Conservation (phyloP, 2,888 invertebrate genomes). For the Phania funesta region DNA sequence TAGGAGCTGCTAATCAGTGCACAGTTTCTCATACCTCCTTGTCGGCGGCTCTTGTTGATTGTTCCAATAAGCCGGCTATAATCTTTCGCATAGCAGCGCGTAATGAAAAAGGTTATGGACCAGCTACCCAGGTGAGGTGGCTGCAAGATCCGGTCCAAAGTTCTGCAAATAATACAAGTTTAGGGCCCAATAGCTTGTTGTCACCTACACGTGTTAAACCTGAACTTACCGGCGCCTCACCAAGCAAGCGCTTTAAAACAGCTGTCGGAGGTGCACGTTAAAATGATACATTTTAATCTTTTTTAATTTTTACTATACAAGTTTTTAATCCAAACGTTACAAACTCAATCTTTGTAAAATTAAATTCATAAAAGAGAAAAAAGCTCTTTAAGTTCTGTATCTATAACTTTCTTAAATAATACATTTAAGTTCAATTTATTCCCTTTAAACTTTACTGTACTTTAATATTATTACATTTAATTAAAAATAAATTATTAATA, state of each 20-base stretch:
- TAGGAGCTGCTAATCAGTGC: constrained; percentile 70
- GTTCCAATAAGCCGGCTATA: constrained; percentile 71
- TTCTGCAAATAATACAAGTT: constrained; percentile 27
- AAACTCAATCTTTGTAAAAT: background rate
- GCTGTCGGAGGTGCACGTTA: constrained; percentile 44
- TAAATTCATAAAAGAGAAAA: background rate
- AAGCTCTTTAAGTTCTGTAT: background rate
- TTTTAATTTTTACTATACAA: background rate
- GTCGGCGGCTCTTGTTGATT: constrained; percentile 70
- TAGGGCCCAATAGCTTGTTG: constrained; percentile 62
- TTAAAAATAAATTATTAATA: constrained; percentile 16
- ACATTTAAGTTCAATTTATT: constrained; percentile 20
- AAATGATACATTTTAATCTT: background rate
- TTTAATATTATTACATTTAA: constrained; percentile 21
- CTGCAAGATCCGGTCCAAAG: constrained; percentile 69
- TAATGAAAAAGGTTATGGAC: constrained; percentile 71
- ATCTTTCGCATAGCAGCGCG: constrained; percentile 71
- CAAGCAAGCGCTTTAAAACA: constrained; percentile 69
- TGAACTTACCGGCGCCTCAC: constrained; percentile 68
- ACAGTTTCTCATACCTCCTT: constrained; percentile 69
- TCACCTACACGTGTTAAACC: constrained; percentile 69
- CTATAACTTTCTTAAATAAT: background rate
- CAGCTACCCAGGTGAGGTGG: constrained; percentile 72
- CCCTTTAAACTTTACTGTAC: constrained; percentile 1
- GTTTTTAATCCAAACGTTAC: constrained; percentile 18